Evolutionary conservation across 2,888 invertebrate genomes (phyloP).

Genomic region (Germaria angustata): DNA sequence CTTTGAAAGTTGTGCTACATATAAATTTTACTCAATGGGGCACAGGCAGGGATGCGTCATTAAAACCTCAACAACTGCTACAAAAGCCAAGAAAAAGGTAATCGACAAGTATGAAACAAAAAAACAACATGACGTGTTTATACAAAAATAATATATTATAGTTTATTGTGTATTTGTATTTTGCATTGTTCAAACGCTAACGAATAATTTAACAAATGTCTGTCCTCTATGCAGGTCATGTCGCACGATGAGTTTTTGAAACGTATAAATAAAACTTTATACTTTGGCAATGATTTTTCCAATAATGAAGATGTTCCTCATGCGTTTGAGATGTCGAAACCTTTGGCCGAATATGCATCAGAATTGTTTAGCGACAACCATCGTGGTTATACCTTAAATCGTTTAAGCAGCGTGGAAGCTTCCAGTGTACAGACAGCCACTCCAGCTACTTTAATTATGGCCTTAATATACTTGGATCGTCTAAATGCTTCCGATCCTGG

Average conservation of each 20-base stretch:
- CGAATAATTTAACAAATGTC: too few species aligned
- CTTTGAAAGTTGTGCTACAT: not conserved
- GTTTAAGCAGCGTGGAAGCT: slow-evolving; percentile 88
- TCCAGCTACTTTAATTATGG: slow-evolving; percentile 95
- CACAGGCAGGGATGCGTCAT: slow-evolving; percentile 65
- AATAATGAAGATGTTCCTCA: slow-evolving; percentile 82
- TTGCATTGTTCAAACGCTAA: too few species aligned
- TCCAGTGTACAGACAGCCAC: slow-evolving; percentile 88
- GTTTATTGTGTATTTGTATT: too few species aligned
- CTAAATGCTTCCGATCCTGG: slow-evolving; percentile 89
- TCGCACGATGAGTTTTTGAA: slow-evolving; percentile 88
- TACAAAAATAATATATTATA: too few species aligned
- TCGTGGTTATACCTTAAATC: slow-evolving; percentile 87
- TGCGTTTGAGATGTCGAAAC: slow-evolving; percentile 84
- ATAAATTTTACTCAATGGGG: slow-evolving; percentile 35
- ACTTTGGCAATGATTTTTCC: slow-evolving; percentile 91
- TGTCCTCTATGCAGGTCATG: slow-evolving; percentile 76
- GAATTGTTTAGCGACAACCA: slow-evolving; percentile 90
- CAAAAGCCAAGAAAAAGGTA: slow-evolving; percentile 52
- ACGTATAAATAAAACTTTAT: slow-evolving; percentile 92
- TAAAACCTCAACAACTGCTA: slow-evolving; percentile 46
- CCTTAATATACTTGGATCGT: slow-evolving; percentile 95
- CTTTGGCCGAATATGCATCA: slow-evolving; percentile 88
- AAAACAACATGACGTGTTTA: too few species aligned
- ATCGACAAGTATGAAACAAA: not conserved